These are phyloP conservation scores for Percina caprodes DNA, from an alignment of 2,113 vertebrate species.

Conservation along the genomic window DNA sequence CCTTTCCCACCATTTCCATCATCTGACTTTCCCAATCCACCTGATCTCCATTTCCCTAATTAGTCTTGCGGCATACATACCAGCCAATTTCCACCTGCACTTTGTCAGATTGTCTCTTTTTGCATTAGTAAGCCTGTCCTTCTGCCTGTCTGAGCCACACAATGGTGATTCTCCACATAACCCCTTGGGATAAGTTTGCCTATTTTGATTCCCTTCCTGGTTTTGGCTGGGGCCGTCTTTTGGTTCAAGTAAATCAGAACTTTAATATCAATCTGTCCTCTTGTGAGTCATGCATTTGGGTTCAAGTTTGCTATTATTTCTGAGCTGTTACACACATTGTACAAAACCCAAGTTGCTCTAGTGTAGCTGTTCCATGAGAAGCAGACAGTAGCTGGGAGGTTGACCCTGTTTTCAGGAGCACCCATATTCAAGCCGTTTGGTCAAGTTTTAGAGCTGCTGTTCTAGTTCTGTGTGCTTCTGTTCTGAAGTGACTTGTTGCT, in stretches of 20 bases:
- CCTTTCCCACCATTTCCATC: not conserved
- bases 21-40: not conserved
- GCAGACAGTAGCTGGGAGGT: not conserved
- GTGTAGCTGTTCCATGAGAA: not conserved
- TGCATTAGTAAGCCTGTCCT: not conserved
- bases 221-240: not conserved
- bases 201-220: not conserved
- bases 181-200: not conserved
- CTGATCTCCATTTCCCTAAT: not conserved
- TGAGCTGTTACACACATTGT: not conserved
- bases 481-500: not conserved
- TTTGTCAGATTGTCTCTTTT: not conserved
- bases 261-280: too few species aligned
- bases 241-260: not conserved
- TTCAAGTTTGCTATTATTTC: not conserved
- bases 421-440: not conserved
- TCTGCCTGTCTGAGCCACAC: not conserved
- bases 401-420: not conserved
- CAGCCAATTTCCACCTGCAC: not conserved
- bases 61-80: not conserved
- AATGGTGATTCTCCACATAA: not conserved
- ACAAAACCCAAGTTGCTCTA: not conserved
- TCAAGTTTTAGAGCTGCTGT: not conserved
- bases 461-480: not conserved
- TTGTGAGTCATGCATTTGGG: not conserved